phyloP scores from a whole-genome alignment of 2,797 vertebrate species.

The Neosilurus hyrtlii region DNA sequence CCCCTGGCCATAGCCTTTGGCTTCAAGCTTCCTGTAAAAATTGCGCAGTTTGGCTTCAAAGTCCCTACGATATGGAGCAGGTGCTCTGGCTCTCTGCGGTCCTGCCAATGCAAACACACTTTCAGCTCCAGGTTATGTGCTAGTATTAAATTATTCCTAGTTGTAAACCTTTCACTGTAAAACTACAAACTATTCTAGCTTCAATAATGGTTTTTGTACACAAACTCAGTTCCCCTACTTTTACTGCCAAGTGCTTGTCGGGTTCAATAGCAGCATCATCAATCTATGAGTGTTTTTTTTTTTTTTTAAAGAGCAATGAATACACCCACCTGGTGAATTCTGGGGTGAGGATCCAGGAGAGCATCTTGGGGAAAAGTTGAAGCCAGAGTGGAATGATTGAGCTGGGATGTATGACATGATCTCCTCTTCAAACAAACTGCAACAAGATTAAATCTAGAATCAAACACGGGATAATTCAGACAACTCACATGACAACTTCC shows the following conservation, averaged over 20 bases:
- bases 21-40: slow-evolving; percentile 96
- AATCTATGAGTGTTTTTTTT: neutral
- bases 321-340: slow-evolving; percentile 87
- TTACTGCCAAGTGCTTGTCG: neutral
- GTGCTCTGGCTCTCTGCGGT: slow-evolving; percentile 89
- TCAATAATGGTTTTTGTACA: slow-evolving; percentile 2
- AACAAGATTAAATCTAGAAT: slow-evolving; percentile 28
- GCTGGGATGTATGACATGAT: slow-evolving; percentile 92
- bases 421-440: slow-evolving; percentile 95
- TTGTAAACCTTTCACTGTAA: slow-evolving; percentile 8
- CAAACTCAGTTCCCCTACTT: neutral
- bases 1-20: slow-evolving; percentile 95
- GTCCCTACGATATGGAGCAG: slow-evolving; percentile 95
- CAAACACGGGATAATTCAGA: neutral
- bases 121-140: slow-evolving; percentile 15
- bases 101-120: slow-evolving; percentile 63
- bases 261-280: neutral
- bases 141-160: slow-evolving; percentile 15
- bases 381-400: slow-evolving; percentile 85
- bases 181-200: neutral
- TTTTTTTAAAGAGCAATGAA: neutral
- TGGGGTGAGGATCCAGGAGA: slow-evolving; percentile 95
- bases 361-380: slow-evolving; percentile 93
- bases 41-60: slow-evolving; percentile 97
- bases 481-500: neutral